A percentile compares a stretch with the other conserved stretches of the same genome.
Conservation (phyloP, 64 coral and sea anemone species). For the Catalaphyllia jardinei region DNA sequence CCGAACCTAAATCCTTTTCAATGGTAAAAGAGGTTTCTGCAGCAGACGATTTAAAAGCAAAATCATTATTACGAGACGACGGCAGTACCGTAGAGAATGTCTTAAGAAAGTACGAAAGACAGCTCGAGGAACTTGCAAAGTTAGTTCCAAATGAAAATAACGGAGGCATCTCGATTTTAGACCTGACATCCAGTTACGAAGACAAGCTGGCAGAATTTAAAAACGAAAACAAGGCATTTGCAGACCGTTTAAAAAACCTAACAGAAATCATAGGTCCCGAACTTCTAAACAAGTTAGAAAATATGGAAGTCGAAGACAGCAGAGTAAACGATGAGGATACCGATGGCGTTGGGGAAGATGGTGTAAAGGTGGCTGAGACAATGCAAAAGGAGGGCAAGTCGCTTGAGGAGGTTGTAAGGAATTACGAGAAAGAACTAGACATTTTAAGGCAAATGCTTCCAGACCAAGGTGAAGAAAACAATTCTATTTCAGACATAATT, state of each 20-base stretch:
- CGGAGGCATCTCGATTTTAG: not conserved
- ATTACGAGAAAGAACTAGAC: conserved; percentile 23
- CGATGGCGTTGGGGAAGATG: not conserved
- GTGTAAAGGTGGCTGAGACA: not conserved
- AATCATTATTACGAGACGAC: not conserved
- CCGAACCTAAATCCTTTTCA: not conserved
- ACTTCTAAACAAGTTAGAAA: not conserved
- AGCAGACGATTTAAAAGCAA: not conserved
- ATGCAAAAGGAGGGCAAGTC: conserved; percentile 22
- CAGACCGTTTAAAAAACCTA: not conserved
- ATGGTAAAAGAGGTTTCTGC: not conserved
- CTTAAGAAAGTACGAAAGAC: conserved; percentile 8
- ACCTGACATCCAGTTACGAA: not conserved
- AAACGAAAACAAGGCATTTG: not conserved
- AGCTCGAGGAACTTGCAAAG: conserved; percentile 2
- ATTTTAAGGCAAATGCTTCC: not conserved
- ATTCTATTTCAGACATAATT: not conserved
- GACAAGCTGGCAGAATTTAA: not conserved
- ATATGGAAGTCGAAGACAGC: not conserved
- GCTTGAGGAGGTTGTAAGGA: not conserved
- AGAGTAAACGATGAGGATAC: not conserved
- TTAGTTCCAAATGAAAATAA: not conserved
- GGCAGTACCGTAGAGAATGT: conserved; percentile 43
- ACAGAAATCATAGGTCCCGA: not conserved
- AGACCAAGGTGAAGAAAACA: not conserved